Evolutionary conservation across 2,797 vertebrate genomes (phyloP).

Genomic region (Mormyrus proboscirostris): DNA sequence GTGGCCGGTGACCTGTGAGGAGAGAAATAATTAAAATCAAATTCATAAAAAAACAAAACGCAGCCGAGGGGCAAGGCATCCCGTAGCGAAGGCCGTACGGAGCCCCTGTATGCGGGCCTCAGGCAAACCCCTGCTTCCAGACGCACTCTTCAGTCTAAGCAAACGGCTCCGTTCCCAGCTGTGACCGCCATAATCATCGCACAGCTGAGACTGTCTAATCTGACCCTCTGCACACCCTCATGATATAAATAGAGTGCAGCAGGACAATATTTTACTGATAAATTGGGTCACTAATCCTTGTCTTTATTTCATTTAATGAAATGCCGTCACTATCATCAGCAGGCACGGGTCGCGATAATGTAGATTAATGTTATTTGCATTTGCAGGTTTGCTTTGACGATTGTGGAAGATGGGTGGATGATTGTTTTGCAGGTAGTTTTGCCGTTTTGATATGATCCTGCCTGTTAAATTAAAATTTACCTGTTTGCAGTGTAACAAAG

Average conservation of each 20-base stretch:
- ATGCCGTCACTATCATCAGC: not conserved
- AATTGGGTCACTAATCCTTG: conserved; percentile 14
- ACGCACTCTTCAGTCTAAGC: conserved; percentile 56
- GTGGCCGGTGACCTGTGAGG: conserved; percentile 63
- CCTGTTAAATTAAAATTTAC: not conserved
- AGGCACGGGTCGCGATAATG: not conserved
- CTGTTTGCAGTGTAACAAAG: not conserved
- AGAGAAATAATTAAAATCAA: conserved; percentile 74
- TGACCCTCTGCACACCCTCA: not conserved
- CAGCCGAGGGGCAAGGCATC: conserved; percentile 53
- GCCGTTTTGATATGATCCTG: not conserved
- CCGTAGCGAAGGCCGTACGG: conserved; percentile 53
- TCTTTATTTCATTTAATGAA: conserved; percentile 2
- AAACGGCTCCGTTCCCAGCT: not conserved
- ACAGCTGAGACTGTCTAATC: conserved; percentile 22
- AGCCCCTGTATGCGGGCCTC: conserved; percentile 52
- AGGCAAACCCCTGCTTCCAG: conserved; percentile 45
- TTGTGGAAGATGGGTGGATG: not conserved
- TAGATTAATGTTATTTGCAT: not conserved
- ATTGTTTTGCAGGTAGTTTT: not conserved
- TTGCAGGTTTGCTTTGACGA: not conserved
- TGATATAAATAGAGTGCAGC: conserved; percentile 22
- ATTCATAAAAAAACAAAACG: conserved; percentile 62
- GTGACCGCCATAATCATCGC: not conserved
- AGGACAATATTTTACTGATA: conserved; percentile 17